Conservation (phyloP, 1,140 invertebrate species). For the Papilio aristodemus region DNA sequence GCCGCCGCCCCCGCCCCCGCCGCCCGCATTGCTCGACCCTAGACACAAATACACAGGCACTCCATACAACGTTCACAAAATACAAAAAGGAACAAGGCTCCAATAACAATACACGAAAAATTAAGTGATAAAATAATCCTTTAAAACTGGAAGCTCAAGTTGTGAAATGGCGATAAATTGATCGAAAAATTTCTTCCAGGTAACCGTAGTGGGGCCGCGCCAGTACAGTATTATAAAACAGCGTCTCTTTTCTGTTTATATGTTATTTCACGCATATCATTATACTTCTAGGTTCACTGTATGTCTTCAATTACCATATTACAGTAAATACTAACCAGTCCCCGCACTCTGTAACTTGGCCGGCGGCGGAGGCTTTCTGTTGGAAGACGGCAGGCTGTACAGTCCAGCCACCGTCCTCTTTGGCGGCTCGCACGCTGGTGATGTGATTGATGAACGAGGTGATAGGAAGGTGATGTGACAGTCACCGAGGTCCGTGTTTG, state of each 20-base stretch:
- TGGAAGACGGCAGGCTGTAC: slow-evolving; percentile 61
- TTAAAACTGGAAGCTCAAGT: too few relatives aligned
- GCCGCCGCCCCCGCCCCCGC: slow-evolving; percentile 47
- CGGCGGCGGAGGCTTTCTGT: slow-evolving; percentile 63
- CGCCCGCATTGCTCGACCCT: slow-evolving; percentile 48
- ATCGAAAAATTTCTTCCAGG: too few relatives aligned
- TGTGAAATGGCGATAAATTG: too few relatives aligned
- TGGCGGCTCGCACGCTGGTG: slow-evolving; percentile 62
- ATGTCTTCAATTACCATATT: slow-evolving; percentile 27
- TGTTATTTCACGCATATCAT: too few relatives aligned
- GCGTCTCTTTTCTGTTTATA: too few relatives aligned
- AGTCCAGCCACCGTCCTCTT: slow-evolving; percentile 62
- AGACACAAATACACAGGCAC: slow-evolving; percentile 10
- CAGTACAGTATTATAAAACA: not conserved
- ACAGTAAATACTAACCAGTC: slow-evolving; percentile 57
- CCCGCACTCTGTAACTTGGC: slow-evolving; percentile 55
- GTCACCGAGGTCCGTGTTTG: slow-evolving; percentile 17
- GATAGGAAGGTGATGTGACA: slow-evolving; percentile 35
- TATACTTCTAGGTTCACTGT: too few relatives aligned
- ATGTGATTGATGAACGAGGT: slow-evolving; percentile 15
- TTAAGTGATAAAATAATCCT: not conserved
- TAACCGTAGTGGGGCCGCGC: too few relatives aligned
- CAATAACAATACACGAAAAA: too few relatives aligned
- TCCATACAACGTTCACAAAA: too few relatives aligned
- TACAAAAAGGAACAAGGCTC: too few relatives aligned